phyloP scores from a whole-genome alignment of 2,113 vertebrate genomes.

The Accipiter virgatus region DNA sequence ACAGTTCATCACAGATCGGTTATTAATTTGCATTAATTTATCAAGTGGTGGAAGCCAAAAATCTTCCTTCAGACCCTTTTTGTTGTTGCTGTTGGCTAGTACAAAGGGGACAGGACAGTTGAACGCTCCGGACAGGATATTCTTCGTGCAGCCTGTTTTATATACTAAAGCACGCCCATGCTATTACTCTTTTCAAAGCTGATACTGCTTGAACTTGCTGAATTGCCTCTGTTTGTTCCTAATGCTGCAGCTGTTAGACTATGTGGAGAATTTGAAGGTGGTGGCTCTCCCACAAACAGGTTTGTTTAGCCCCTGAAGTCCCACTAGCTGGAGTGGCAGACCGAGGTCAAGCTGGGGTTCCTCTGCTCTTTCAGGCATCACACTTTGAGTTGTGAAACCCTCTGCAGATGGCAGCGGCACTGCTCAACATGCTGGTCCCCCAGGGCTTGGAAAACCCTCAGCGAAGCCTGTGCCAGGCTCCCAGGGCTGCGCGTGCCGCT shows the following conservation, averaged over 20 bases:
- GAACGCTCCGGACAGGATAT: fast-evolving
- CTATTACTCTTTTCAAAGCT: neutral
- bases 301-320: neutral
- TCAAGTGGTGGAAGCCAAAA: neutral
- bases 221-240: neutral
- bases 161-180: neutral
- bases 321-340: neutral
- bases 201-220: neutral
- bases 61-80: neutral
- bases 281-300: neutral
- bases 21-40: neutral
- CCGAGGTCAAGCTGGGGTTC: neutral
- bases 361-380: neutral
- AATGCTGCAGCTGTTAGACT: neutral
- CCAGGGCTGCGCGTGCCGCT: neutral
- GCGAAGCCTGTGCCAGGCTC: neutral
- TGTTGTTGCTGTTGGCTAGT: neutral
- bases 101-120: neutral
- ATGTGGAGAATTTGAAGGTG: neutral
- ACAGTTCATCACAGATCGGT: neutral
- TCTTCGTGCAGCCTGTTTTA: neutral
- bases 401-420: neutral
- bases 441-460: neutral
- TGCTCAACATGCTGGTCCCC: neutral
- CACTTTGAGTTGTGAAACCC: neutral